Conservation (phyloP, 1,140 invertebrate species). For the Thaumetopoea pityocampa region DNA sequence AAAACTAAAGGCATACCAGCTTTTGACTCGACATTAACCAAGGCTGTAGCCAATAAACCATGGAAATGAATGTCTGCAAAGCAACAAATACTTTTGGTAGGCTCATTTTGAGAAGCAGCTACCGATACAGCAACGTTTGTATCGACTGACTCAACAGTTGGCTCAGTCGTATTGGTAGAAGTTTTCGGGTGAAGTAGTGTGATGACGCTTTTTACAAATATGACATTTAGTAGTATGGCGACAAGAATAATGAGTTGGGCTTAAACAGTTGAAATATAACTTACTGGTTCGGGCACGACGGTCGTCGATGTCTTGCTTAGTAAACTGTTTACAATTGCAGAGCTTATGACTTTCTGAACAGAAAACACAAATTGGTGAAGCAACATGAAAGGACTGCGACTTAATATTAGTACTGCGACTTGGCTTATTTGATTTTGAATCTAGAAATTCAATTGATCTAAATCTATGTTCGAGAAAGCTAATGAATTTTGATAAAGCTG, state of each 20-base stretch:
- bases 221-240: not conserved
- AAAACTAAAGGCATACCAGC: not conserved
- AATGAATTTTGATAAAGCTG: conserved; percentile 6
- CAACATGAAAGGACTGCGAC: conserved; percentile 4
- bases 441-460: conserved; percentile 13
- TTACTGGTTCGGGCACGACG: conserved; percentile 5
- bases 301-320: not conserved
- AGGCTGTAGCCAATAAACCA: not conserved
- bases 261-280: conserved; percentile 7
- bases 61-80: not conserved
- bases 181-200: conserved; percentile 1
- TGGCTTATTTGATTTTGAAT: not conserved
- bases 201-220: not conserved
- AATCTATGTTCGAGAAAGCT: conserved; percentile 10
- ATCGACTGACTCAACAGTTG: not conserved
- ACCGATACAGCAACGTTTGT: not conserved
- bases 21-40: not conserved
- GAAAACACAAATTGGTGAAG: conserved; percentile 2
- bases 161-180: not conserved
- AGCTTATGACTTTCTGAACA: conserved; percentile 9
- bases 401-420: not conserved
- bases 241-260: not conserved
- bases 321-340: conserved; percentile 9
- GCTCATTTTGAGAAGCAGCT: not conserved
- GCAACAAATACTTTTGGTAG: too few relatives aligned